Base-by-base conservation (phyloP, 1,140 invertebrate genomes). In the Drosophila ambigua region DNA sequence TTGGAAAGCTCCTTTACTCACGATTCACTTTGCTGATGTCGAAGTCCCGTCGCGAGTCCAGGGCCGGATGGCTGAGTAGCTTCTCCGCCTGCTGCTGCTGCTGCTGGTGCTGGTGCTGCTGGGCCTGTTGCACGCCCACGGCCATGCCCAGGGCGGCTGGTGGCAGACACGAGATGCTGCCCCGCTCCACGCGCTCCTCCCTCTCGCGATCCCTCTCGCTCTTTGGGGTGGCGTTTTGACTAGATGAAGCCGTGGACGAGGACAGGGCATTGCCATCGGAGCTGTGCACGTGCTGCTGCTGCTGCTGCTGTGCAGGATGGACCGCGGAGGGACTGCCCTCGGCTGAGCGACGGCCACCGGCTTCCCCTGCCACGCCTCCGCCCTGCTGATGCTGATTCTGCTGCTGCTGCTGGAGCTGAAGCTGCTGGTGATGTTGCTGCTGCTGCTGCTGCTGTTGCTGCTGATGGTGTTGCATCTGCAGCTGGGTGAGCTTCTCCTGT, bases 11-110 rank as follows among this genome's bases (percentile, higher is more conserved):
- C 23, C 57, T 65, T 43, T 81, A 91, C 90, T 91, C 72, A 91
- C 90, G 83, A 90, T 91, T 91, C 26, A 91, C 85, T 91, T 91
- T 91, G 72, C 90, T 77, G 55, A 91, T 72, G 57, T 91, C 90
- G 52, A 91, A 91, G 46, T 91, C 84, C 31, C 90, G 73, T 48
- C 90, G 77, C 49, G 79, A 75, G 41, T 91, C 90, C 62, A 88
- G 49, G 8, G 83, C 83, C 49, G 84, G 83, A 53, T 88, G 83
- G 46, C 72, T 88, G 61, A 88, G 83, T 16, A 88, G 46, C 58
- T 88, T 90, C 72, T 84, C 63, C 15, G 90, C 73, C 59, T 83
- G 83, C 72, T 88, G 83, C 52, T 83, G 58, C 15, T 79, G 75
- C 53, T 90, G 65, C 35, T 81, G 85, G 6, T 87, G 83, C 52